Evolutionary conservation across 2,888 invertebrate species (phyloP), one percentile per base, ranked within the genome.

Genomic region (Petrophora chlorosata): DNA sequence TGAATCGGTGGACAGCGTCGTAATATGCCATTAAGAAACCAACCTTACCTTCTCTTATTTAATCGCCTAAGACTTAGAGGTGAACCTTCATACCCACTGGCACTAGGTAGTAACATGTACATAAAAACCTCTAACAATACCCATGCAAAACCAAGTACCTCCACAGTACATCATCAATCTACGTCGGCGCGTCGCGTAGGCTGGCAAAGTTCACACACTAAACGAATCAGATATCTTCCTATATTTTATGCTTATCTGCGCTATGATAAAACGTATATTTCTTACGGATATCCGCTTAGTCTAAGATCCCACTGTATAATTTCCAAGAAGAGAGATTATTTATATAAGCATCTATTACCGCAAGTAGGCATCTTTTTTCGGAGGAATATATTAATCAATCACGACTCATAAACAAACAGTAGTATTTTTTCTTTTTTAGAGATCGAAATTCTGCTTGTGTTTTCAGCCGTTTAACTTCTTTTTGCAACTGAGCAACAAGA

Each of bases 201-300:
- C 52, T 58, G 50, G 49, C 49, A 56, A 51, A 56, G 23, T 58
- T 56, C 58, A 48, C 58, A 56, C 56, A 57, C 54, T 48, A 46
- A 56, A 48, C 48, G 46, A 51, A 53, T 38, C 47, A 29, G 25
- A 41, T 52, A 60, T 48, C 44, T 56, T 51, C 50, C 52, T 56
- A 48, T 33, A 47, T 50, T 41, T 48, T 42, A 38, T 38, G 38
- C 38, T 36, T 41, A 36, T 17, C 35, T 41, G 30, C 32, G 5
- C 14, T 8, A 26, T 26, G 38, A 26, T 25, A 8, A 38, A 30
- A 9, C 29, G 16, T 19, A 35, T 33, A 12, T 25, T 13, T 41
- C 23, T 41, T 33, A 19, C 15, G 40, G 32, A 41, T 41, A 32
- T 41, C 40, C 32, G 30, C 28, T 5, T 8, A 22, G 19, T 4